Conservation (phyloP, 2,113 vertebrate genomes). For the Serinus canaria region DNA sequence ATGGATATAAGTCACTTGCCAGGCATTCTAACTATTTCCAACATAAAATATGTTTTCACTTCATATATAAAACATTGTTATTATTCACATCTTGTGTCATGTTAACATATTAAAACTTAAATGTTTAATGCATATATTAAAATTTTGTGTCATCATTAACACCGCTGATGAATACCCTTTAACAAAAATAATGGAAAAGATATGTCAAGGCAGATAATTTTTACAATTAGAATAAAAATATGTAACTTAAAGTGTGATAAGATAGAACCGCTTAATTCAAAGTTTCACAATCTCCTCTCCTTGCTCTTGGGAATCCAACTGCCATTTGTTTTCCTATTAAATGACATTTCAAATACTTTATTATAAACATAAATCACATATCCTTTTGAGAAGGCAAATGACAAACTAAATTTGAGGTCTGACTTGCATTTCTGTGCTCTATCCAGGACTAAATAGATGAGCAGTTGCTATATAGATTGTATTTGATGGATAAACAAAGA, state of each 20-base stretch:
- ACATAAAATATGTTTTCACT: conserved; percentile 85
- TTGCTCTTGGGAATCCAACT: conserved; percentile 55
- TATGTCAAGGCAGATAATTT: conserved; percentile 77
- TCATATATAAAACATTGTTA: conserved; percentile 87
- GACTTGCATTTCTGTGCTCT: conserved; percentile 61
- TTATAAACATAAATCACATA: conserved; percentile 79
- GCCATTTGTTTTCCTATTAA: conserved; percentile 80
- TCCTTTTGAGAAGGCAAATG: conserved; percentile 73
- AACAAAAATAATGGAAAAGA: conserved; percentile 75
- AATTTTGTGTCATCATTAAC: conserved; percentile 82
- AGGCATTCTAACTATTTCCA: conserved; percentile 80
- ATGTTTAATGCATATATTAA: conserved; percentile 86
- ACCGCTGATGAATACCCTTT: conserved; percentile 74
- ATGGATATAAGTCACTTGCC: conserved; percentile 84
- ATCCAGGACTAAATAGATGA: conserved; percentile 68
- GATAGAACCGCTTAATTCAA: conserved; percentile 70
- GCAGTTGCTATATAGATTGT: conserved; percentile 66
- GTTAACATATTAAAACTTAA: conserved; percentile 85
- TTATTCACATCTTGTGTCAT: conserved; percentile 81
- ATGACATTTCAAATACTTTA: conserved; percentile 79
- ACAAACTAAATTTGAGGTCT: conserved; percentile 75
- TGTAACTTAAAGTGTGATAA: conserved; percentile 66
- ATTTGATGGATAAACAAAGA: conserved; percentile 75
- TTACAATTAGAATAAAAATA: conserved; percentile 80
- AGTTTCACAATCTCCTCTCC: conserved; percentile 47